Percentiles rank a stretch among this genome's conserved stretches.
These are phyloP conservation scores for Tenthredo livida DNA, from an alignment of 2,888 invertebrate genomes.

Conservation along the genomic window DNA sequence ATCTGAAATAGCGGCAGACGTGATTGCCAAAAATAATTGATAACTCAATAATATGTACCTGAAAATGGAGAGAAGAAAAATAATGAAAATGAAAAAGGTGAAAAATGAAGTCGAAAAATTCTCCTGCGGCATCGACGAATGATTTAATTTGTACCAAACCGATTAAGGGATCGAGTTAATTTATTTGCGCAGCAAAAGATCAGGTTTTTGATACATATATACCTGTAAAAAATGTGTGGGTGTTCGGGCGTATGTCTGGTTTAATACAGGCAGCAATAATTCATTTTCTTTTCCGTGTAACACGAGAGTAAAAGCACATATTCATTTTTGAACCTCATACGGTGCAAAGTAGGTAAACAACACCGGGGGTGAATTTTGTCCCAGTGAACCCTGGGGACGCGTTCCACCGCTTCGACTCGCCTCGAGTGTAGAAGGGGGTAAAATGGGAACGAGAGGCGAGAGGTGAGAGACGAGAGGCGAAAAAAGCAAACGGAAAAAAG, in stretches of 20 bases:
- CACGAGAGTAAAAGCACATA: slow-evolving; percentile 52
- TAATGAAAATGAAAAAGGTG: neutral
- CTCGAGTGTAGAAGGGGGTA: slow-evolving; percentile 24
- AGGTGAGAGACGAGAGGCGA: slow-evolving; percentile 12
- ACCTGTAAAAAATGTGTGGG: neutral
- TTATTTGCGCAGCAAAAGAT: slow-evolving; percentile 24
- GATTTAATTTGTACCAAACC: neutral
- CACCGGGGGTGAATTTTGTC: slow-evolving; percentile 53
- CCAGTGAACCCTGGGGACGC: slow-evolving; percentile 53
- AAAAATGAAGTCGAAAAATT: slow-evolving; percentile 2
- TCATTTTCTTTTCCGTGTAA: slow-evolving; percentile 42
- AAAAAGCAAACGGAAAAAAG: slow-evolving; percentile 16
- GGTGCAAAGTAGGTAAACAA: slow-evolving; percentile 54
- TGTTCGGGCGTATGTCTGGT: neutral
- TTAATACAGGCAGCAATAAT: slow-evolving; percentile 44
- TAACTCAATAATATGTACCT: neutral
- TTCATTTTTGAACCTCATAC: slow-evolving; percentile 53
- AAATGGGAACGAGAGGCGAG: slow-evolving; percentile 32
- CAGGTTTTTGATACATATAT: slow-evolving; percentile 6
- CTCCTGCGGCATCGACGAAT: neutral
- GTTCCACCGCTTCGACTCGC: slow-evolving; percentile 46
- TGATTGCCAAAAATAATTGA: neutral
- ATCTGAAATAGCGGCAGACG: neutral
- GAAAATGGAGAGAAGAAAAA: too few species aligned
- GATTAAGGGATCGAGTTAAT: slow-evolving; percentile 26